Percentiles rank a stretch among this genome's conserved stretches.
Conservation (phyloP, 2,888 invertebrate species). For the Campoplex nolae region DNA sequence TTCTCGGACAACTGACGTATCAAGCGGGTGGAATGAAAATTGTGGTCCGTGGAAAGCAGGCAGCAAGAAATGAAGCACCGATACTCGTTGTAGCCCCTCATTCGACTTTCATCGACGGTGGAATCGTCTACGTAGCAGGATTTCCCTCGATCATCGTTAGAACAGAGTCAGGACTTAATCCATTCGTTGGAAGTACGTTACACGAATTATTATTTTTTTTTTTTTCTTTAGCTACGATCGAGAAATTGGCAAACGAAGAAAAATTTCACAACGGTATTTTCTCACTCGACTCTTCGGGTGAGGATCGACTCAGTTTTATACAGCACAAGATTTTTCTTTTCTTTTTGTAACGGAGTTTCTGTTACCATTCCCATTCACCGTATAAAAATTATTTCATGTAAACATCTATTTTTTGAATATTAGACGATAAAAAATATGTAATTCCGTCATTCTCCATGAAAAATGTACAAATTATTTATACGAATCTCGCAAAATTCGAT, state of each 20-base stretch:
- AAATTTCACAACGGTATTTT: neutral
- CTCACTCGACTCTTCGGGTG: neutral
- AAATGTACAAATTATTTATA: neutral
- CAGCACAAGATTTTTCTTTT: neutral
- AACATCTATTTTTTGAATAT: neutral
- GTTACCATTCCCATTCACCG: slow-evolving; percentile 69
- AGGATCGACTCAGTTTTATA: neutral
- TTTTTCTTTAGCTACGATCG: neutral
- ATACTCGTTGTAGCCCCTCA: slow-evolving; percentile 95
- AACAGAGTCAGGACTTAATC: slow-evolving; percentile 91
- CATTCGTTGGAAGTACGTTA: slow-evolving; percentile 94
- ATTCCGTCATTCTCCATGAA: neutral
- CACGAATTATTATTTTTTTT: slow-evolving; percentile 6
- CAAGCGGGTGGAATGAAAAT: slow-evolving; percentile 92
- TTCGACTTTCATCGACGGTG: slow-evolving; percentile 95
- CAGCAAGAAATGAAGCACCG: slow-evolving; percentile 91
- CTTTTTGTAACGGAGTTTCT: neutral
- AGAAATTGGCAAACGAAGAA: neutral
- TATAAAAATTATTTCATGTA: slow-evolving; percentile 30
- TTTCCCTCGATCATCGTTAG: slow-evolving; percentile 94
- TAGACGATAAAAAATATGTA: neutral
- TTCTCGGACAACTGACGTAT: slow-evolving; percentile 91
- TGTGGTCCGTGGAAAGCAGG: slow-evolving; percentile 91
- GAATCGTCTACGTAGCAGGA: slow-evolving; percentile 92
- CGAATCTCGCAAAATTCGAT: neutral